These are phyloP conservation scores for Polyommatus icarus DNA, from an alignment of 2,888 invertebrate species.

Conservation along the genomic window DNA sequence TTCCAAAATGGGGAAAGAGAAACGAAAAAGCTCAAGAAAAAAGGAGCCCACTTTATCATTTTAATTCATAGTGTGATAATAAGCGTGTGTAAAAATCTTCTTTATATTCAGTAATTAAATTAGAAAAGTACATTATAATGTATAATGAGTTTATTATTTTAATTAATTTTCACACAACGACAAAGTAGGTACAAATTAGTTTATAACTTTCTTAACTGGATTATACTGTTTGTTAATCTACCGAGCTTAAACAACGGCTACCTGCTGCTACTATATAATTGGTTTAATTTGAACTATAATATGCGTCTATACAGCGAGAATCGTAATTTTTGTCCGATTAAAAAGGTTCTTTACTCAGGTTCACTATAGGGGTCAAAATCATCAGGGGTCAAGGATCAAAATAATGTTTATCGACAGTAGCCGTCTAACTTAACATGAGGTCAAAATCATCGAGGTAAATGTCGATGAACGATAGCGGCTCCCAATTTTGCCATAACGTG, in stretches of 20 bases:
- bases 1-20: background rate
- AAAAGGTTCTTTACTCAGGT: background rate
- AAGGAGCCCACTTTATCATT: background rate
- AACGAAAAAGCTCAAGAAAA: slow-evolving; percentile 3
- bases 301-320: background rate
- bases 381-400: background rate
- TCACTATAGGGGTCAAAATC: background rate
- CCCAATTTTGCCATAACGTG: no score
- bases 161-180: slow-evolving; percentile 21
- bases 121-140: slow-evolving; percentile 15
- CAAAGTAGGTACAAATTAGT: slow-evolving; percentile 8
- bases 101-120: slow-evolving; percentile 19
- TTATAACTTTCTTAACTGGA: slow-evolving; percentile 6
- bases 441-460: no score
- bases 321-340: background rate
- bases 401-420: background rate
- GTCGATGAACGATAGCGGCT: no score
- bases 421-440: background rate
- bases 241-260: background rate
- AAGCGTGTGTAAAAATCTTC: slow-evolving; percentile 7
- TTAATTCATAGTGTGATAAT: slow-evolving; percentile 16
- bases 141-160: slow-evolving; percentile 24
- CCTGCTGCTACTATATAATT: background rate
- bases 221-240: background rate
- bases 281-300: background rate